These are phyloP conservation scores for Atethmia centrago DNA, from an alignment of 2,888 invertebrate genomes.

Conservation along the genomic window DNA sequence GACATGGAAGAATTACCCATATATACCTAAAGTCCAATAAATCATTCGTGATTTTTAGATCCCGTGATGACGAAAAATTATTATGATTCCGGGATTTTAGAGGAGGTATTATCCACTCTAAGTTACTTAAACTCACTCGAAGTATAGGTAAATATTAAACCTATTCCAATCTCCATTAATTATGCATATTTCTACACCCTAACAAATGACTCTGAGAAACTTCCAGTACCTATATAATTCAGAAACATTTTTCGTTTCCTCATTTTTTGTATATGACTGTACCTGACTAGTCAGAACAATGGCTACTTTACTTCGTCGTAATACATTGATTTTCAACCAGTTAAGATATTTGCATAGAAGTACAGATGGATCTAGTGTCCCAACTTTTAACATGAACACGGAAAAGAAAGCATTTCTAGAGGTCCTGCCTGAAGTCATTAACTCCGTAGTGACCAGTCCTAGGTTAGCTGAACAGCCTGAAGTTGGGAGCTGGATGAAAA, in stretches of 20 bases:
- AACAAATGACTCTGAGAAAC: neutral
- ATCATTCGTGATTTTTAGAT: too few relatives aligned
- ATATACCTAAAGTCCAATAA: too few relatives aligned
- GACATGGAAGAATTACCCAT: too few relatives aligned
- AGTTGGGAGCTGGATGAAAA: too few relatives aligned
- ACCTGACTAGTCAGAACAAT: conserved; percentile 9
- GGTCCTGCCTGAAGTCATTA: conserved; percentile 38
- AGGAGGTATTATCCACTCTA: too few relatives aligned
- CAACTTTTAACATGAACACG: conserved; percentile 21
- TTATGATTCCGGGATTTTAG: too few relatives aligned
- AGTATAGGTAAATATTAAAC: too few relatives aligned
- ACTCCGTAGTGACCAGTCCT: conserved; percentile 35
- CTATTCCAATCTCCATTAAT: too few relatives aligned
- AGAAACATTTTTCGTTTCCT: neutral
- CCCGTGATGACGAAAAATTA: too few relatives aligned
- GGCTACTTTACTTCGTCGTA: conserved; percentile 15
- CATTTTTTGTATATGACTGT: neutral
- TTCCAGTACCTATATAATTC: neutral
- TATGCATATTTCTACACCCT: neutral
- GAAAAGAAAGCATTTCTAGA: conserved; percentile 36
- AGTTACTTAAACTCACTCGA: too few relatives aligned
- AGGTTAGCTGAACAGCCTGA: too few relatives aligned
- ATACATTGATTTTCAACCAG: conserved; percentile 11
- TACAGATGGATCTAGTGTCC: neutral
- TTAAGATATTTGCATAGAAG: conserved; percentile 26